These are phyloP conservation scores for Hiodon alosoides DNA, from an alignment of 2,113 vertebrate genomes.

Conservation along the genomic window DNA sequence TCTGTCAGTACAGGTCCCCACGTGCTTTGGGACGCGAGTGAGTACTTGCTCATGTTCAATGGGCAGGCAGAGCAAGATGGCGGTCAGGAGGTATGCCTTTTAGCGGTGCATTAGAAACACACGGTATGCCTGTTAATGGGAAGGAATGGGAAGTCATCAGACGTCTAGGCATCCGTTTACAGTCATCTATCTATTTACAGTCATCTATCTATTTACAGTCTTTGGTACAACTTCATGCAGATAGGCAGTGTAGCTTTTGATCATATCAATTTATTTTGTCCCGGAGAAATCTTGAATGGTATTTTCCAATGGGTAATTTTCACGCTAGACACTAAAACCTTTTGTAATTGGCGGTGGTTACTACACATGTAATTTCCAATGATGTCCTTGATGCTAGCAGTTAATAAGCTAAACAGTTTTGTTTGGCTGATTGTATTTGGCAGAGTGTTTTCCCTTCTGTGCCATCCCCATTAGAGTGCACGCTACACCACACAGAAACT, in stretches of 20 bases:
- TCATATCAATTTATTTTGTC: conserved; percentile 1
- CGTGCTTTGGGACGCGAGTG: too few relatives aligned
- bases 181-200: too few relatives aligned
- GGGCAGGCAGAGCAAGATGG: too few relatives aligned
- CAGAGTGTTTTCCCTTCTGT: background rate
- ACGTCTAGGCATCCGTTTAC: too few relatives aligned
- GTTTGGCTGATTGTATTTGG: background rate
- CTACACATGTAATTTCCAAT: background rate
- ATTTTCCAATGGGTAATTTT: conserved; percentile 8
- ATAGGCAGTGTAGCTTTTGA: background rate
- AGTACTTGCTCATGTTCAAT: too few relatives aligned
- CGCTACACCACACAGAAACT: background rate
- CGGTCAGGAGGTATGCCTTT: too few relatives aligned
- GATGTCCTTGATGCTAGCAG: background rate
- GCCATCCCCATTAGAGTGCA: background rate
- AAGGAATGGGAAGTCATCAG: too few relatives aligned
- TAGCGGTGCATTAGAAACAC: too few relatives aligned
- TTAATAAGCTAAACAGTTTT: too few relatives aligned
- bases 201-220: background rate
- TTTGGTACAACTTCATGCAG: background rate
- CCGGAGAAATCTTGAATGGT: background rate
- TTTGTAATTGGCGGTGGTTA: background rate
- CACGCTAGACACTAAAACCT: background rate
- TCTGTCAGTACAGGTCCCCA: too few relatives aligned
- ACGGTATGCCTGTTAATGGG: too few relatives aligned